Evolutionary conservation across 2,113 vertebrate species (phyloP).

Genomic region (Tragelaphus scriptus): DNA sequence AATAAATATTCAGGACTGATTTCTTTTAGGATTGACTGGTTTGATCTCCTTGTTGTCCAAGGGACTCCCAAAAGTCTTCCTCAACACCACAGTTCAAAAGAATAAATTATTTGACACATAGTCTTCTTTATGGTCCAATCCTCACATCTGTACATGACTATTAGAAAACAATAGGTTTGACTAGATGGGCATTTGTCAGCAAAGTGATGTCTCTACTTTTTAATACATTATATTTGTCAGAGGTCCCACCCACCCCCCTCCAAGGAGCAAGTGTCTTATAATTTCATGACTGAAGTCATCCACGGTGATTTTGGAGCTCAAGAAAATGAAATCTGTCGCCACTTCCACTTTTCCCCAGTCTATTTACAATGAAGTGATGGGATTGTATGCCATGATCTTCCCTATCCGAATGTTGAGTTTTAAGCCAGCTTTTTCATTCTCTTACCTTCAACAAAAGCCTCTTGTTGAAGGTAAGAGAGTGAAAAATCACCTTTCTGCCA

Average conservation of each 20-base stretch:
- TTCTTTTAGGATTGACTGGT: not conserved
- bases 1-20: not conserved
- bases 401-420: not conserved
- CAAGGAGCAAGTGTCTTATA: not conserved
- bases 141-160: not conserved
- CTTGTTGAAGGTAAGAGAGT: too few species aligned
- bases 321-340: not conserved
- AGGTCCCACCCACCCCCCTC: accelerated
- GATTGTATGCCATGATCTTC: not conserved
- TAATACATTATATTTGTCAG: not conserved
- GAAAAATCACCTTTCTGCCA: not conserved
- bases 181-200: not conserved
- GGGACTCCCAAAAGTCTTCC: not conserved
- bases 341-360: not conserved
- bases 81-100: not conserved
- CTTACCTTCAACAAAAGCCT: not conserved
- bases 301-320: not conserved
- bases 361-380: not conserved
- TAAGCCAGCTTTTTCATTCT: not conserved
- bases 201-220: not conserved
- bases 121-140: not conserved
- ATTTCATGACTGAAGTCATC: not conserved
- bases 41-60: not conserved
- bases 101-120: not conserved
- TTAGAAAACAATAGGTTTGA: not conserved